A percentile compares a stretch with the other conserved stretches of the same genome.
Evolutionary conservation across 2,888 invertebrate species (phyloP).

Genomic region (Coelopa pilipes): DNA sequence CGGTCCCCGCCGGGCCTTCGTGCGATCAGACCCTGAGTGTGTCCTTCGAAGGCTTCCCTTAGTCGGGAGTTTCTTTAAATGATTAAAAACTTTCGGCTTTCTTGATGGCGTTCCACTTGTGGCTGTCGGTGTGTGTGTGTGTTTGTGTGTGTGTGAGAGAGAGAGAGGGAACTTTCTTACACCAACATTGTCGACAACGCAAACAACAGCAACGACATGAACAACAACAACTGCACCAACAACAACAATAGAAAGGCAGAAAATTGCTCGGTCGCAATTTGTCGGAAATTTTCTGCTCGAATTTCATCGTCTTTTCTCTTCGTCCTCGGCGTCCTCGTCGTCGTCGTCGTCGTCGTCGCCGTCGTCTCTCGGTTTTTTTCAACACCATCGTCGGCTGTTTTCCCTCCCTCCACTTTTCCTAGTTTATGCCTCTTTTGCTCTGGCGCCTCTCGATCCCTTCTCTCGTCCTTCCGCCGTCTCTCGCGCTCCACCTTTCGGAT

Average conservation of each 20-base stretch:
- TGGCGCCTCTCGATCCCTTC: conserved; percentile 5
- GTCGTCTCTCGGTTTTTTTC: too few relatives aligned
- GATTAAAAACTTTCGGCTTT: conserved; percentile 28
- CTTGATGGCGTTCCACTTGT: background rate
- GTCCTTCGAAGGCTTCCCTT: background rate
- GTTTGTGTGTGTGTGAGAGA: conserved; percentile 12
- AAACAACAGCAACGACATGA: conserved; percentile 39
- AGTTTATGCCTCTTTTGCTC: conserved; percentile 2
- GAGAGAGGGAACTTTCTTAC: conserved; percentile 21
- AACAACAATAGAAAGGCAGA: conserved; percentile 21
- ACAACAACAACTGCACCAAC: conserved; percentile 31
- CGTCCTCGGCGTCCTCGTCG: background rate
- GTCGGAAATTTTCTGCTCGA: conserved; percentile 30
- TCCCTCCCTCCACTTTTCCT: conserved; percentile 19
- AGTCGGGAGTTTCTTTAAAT: background rate
- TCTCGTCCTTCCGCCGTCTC: background rate
- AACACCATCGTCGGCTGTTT: background rate
- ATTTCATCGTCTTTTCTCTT: conserved; percentile 24
- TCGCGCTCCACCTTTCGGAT: conserved; percentile 24
- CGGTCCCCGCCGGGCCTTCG: background rate
- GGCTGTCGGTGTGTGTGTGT: background rate
- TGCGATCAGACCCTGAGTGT: too few relatives aligned
- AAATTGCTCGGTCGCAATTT: conserved; percentile 42
- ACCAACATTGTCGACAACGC: background rate
- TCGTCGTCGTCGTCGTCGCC: conserved; percentile 10